Conservation (phyloP, 2,113 vertebrate genomes). For the Gobius niger region DNA sequence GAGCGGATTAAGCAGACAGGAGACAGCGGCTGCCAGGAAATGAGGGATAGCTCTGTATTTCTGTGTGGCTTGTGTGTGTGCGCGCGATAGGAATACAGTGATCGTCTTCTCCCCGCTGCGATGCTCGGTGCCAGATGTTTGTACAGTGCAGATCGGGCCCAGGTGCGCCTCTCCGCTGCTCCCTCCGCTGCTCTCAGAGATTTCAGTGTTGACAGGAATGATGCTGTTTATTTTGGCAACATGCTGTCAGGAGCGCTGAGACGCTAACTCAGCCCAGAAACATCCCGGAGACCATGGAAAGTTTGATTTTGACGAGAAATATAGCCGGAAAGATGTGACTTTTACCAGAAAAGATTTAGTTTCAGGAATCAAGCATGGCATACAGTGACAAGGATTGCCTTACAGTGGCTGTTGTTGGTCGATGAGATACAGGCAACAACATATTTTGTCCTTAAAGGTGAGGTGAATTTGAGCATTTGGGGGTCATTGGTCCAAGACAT, state of each 20-base stretch:
- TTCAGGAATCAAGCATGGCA: not conserved
- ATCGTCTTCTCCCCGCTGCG: constrained; percentile 49
- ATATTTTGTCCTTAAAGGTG: too few relatives aligned
- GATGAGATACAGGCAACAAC: too few relatives aligned
- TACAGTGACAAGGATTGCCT: not conserved
- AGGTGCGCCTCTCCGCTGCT: constrained; percentile 48
- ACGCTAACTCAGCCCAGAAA: constrained; percentile 6
- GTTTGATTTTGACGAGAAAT: constrained; percentile 11
- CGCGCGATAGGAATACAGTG: constrained; percentile 55
- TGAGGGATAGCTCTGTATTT: constrained; percentile 47
- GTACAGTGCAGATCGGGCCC: constrained; percentile 31
- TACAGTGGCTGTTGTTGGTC: not conserved
- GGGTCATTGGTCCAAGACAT: too few relatives aligned
- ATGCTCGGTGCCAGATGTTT: constrained; percentile 55
- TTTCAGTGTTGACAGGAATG: constrained; percentile 54
- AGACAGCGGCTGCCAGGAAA: constrained; percentile 59
- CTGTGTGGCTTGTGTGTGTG: constrained; percentile 30
- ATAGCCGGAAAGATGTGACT: not conserved
- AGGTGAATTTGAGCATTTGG: too few relatives aligned
- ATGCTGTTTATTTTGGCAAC: constrained; percentile 69
- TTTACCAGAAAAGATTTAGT: not conserved
- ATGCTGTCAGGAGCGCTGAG: constrained; percentile 39
- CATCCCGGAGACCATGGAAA: not conserved
- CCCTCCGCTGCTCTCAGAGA: constrained; percentile 29
- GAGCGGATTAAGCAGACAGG: constrained; percentile 49